Evolutionary conservation across 2,888 invertebrate species (phyloP).

Genomic region (Orchestes rusci): DNA sequence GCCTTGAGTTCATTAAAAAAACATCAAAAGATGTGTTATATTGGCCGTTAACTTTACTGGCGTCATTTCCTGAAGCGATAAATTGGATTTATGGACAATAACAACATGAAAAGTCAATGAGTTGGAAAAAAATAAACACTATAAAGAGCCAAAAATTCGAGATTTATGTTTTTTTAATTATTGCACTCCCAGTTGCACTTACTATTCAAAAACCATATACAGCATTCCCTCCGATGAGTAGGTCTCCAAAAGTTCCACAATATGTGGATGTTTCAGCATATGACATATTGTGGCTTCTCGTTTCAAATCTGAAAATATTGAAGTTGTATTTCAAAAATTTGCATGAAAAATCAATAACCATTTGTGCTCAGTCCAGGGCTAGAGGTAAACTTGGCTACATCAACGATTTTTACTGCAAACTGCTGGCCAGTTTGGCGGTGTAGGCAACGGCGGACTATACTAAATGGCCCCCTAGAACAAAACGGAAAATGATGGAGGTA

Average conservation of each 20-base stretch:
- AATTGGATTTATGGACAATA: too few relatives aligned
- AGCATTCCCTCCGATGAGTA: conserved; percentile 98
- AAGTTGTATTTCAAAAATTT: background rate
- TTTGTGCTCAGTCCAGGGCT: conserved; percentile 95
- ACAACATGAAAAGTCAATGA: too few relatives aligned
- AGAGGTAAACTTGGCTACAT: conserved; percentile 94
- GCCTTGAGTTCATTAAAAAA: too few relatives aligned
- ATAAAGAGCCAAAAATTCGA: too few relatives aligned
- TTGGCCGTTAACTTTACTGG: too few relatives aligned
- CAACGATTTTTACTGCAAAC: conserved; percentile 97
- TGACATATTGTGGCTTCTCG: conserved; percentile 98
- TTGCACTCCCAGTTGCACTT: too few relatives aligned
- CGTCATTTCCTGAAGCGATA: too few relatives aligned
- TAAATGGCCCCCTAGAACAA: conserved; percentile 85
- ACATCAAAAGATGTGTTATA: too few relatives aligned
- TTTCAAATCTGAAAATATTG: conserved; percentile 77
- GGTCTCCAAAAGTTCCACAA: conserved; percentile 95
- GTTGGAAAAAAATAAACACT: too few relatives aligned
- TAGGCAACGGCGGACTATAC: conserved; percentile 89
- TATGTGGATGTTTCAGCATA: conserved; percentile 98
- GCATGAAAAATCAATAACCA: conserved; percentile 50
- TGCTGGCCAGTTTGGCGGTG: conserved; percentile 91
- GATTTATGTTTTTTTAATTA: too few relatives aligned
- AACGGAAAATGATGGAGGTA: too few relatives aligned
- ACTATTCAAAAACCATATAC: conserved; percentile 99